Percentiles rank a stretch among this genome's conserved stretches.
Conservation (phyloP, 2,888 invertebrate genomes). For the Lysandra bellargus region DNA sequence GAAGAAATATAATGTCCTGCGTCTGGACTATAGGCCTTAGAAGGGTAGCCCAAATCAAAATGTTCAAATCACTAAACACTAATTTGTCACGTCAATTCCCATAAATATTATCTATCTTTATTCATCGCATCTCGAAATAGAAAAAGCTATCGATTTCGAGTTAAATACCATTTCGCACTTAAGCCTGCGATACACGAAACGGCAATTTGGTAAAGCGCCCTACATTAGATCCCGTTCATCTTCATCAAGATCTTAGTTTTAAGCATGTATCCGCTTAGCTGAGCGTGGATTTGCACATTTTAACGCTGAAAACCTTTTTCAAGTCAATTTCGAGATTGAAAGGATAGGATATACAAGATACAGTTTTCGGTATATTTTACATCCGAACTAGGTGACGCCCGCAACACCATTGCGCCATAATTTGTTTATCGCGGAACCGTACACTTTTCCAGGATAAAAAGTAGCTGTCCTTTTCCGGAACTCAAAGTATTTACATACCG, state of each 20-base stretch:
- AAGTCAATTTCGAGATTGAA: constrained; percentile 10
- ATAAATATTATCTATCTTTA: too few species aligned
- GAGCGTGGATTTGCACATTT: constrained; percentile 18
- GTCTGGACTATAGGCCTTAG: too few species aligned
- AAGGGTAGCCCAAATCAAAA: too few species aligned
- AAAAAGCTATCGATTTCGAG: background rate
- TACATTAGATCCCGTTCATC: constrained; percentile 46
- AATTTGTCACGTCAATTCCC: background rate
- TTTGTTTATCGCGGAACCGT: too few species aligned
- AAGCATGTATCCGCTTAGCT: constrained; percentile 4
- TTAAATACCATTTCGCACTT: background rate
- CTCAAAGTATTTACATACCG: too few species aligned
- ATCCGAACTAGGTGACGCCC: background rate
- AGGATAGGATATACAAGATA: background rate
- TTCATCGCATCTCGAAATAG: background rate
- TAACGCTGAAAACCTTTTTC: constrained; percentile 10
- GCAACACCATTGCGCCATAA: too few species aligned
- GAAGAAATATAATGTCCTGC: too few species aligned
- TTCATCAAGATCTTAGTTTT: constrained; percentile 47
- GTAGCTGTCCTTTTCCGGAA: too few species aligned
- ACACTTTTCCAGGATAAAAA: too few species aligned
- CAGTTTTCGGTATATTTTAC: background rate
- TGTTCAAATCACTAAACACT: too few species aligned
- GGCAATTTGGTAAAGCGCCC: constrained; percentile 38
- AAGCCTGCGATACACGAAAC: constrained; percentile 42